Evolutionary conservation across 2,888 invertebrate species (phyloP), one percentile per base, ranked within the genome.

Genomic region (Folsomia candida): DNA sequence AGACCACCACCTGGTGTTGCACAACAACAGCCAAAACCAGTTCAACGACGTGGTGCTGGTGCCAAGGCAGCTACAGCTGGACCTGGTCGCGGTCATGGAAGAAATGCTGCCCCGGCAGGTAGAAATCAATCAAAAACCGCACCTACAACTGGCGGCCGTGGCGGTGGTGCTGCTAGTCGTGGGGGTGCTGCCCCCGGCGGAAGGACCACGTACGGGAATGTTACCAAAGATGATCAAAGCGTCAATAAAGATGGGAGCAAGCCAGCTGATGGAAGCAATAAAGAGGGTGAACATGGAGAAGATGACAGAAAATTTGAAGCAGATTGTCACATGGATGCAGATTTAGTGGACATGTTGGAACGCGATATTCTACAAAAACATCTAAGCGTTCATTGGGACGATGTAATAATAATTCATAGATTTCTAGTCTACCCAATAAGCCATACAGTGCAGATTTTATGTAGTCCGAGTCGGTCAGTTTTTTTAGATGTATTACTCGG

Each of bases 351-450:
- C 81, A 90, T 93, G 86, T 86, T 96, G 76, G 97, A 97, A 84
- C 86, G 97, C 80, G 97, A 98, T 84, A 97, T 98, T 83, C 90
- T 99, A 79, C 96, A 96, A 85, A 94, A 94, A 84, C 94, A 97
- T 85, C 95, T 96, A 20, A 96, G 94, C 84, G 94, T 97, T 72
- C 88, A 90, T 81, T 98, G 97, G 97, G 93, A 91, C 81, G 94
- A 94, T 82, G n/a, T n/a, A n/a, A n/a, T n/a, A n/a, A n/a, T n/a
- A n/a, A n/a, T n/a, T n/a, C n/a, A n/a, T n/a, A n/a, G n/a, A n/a
- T n/a, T n/a, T n/a, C n/a, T n/a, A n/a, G n/a, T n/a, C n/a, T n/a
- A n/a, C n/a, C n/a, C n/a, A n/a, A n/a, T n/a, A n/a, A n/a, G n/a
- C n/a, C n/a, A n/a, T n/a, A n/a, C n/a, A n/a, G n/a, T n/a, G n/a